Conservation (phyloP, 2,113 vertebrate genomes). For the Coptodon bakossiorum region DNA sequence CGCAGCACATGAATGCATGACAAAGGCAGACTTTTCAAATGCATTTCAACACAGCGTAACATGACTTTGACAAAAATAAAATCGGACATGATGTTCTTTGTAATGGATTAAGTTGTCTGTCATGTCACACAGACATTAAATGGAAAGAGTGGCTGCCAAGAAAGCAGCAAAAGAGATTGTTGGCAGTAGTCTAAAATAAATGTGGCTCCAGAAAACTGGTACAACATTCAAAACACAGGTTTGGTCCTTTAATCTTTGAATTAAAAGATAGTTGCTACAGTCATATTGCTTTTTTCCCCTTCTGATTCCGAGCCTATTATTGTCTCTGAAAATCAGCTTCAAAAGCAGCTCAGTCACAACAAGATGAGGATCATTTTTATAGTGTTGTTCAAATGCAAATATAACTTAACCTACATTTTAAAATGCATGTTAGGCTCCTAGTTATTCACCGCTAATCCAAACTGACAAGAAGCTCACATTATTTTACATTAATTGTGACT, state of each 20-base stretch:
- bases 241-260: not conserved
- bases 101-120: constrained; percentile 20
- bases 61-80: constrained; percentile 20
- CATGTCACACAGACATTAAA: constrained; percentile 12
- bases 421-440: not conserved
- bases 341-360: not conserved
- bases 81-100: constrained; percentile 20
- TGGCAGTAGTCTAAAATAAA: not conserved
- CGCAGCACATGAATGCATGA: not conserved
- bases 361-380: not conserved
- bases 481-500: not conserved
- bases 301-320: not conserved
- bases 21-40: constrained; percentile 4
- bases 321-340: not conserved
- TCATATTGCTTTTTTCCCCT: not conserved
- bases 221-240: not conserved
- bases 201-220: not conserved
- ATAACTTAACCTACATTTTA: not conserved
- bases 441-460: not conserved
- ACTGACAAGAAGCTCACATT: not conserved
- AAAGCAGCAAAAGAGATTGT: not conserved
- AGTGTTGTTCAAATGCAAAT: not conserved
- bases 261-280: not conserved
- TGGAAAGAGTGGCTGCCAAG: not conserved
- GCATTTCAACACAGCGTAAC: constrained; percentile 1